phyloP scores from a whole-genome alignment of 2,113 vertebrate genomes.

The Hippocampus barbouri region DNA sequence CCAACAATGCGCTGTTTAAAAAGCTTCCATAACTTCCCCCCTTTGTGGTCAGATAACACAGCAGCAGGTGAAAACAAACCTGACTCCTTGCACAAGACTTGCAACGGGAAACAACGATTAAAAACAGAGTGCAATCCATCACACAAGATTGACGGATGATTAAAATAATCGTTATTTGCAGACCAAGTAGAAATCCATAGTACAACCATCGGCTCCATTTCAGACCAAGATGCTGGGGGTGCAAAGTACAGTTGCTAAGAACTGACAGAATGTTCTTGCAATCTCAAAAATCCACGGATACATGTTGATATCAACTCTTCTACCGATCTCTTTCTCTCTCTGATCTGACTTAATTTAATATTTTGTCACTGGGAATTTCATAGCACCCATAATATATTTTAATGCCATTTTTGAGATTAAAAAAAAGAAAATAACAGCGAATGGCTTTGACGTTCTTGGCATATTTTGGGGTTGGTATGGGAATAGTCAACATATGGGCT shows the following conservation, averaged over 20 bases:
- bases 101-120: slow-evolving; percentile 5
- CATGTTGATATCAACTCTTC: not conserved
- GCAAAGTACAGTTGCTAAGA: no score
- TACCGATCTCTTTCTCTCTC: slow-evolving; percentile 27
- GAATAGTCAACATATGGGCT: no score
- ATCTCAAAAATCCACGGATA: no score
- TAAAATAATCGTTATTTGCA: no score
- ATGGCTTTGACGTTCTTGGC: no score
- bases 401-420: slow-evolving; percentile 80
- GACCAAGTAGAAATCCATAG: not conserved
- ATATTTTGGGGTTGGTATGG: no score
- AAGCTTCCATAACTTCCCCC: slow-evolving; percentile 43
- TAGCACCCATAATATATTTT: slow-evolving; percentile 90
- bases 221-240: no score
- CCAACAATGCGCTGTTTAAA: slow-evolving; percentile 37
- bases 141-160: no score
- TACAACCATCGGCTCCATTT: no score
- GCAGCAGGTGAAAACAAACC: slow-evolving; percentile 32
- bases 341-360: slow-evolving; percentile 95
- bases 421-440: no score
- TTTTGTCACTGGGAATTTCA: slow-evolving; percentile 87
- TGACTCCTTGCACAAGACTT: slow-evolving; percentile 24
- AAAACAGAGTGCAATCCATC: not conserved
- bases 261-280: no score
- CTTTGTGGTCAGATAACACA: slow-evolving; percentile 29